These are phyloP conservation scores for Triops cancriformis DNA, from an alignment of 1,140 invertebrate species.

Conservation along the genomic window DNA sequence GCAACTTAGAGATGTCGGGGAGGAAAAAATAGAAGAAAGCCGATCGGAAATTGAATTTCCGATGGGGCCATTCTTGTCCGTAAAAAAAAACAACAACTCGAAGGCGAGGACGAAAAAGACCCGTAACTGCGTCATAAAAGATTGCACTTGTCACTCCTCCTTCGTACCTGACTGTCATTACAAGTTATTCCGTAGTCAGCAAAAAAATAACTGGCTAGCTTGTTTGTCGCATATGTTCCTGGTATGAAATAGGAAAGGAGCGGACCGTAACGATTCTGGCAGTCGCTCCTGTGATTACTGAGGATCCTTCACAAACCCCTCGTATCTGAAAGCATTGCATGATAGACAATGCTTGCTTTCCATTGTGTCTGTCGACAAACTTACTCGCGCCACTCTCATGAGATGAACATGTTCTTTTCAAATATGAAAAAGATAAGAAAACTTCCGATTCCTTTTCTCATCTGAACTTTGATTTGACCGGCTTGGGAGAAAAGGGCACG, in stretches of 20 bases:
- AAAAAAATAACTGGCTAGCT: background rate
- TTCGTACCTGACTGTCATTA: background rate
- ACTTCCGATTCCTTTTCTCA: background rate
- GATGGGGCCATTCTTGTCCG: background rate
- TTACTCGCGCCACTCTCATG: background rate
- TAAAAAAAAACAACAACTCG: background rate
- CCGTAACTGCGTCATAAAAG: background rate
- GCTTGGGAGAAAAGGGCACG: background rate
- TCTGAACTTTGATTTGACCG: background rate
- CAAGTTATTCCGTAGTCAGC: background rate
- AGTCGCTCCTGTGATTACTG: background rate
- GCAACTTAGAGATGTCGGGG: no score
- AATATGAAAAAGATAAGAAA: background rate
- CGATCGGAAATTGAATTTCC: slow-evolving; percentile 11
- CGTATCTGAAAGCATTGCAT: background rate
- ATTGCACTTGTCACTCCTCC: background rate
- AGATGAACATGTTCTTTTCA: background rate
- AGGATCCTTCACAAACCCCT: background rate
- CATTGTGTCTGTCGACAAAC: background rate
- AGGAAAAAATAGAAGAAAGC: background rate
- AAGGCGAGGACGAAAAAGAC: background rate
- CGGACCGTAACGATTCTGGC: background rate
- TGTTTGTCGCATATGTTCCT: background rate
- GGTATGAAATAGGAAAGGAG: background rate
- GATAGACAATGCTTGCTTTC: background rate